phyloP scores from a whole-genome alignment of 2,113 vertebrate genomes.

The Xyrauchen texanus region DNA sequence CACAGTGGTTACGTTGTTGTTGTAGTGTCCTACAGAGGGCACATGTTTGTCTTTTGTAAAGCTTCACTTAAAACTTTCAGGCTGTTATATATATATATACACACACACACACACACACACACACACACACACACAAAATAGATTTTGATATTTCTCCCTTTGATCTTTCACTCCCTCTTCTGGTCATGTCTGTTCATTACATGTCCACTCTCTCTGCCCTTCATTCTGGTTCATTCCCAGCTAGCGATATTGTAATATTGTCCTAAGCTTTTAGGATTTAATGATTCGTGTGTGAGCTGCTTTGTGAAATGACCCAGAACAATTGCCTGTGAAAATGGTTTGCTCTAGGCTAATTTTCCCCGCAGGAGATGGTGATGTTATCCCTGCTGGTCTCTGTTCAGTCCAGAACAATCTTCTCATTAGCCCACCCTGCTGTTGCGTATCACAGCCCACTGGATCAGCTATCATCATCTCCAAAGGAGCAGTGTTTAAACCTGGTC shows the following conservation, averaged over 20 bases:
- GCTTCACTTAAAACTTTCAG: too few relatives aligned
- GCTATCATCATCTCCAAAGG: constrained; percentile 26
- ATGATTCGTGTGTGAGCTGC: constrained; percentile 7
- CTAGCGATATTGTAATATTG: constrained; percentile 14
- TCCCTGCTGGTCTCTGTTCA: constrained; percentile 11
- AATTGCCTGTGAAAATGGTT: constrained; percentile 18
- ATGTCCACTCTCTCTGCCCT: neutral
- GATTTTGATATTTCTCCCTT: neutral
- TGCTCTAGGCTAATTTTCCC: constrained; percentile 40
- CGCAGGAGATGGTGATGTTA: constrained; percentile 22
- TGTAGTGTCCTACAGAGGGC: too few relatives aligned
- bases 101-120: too few relatives aligned
- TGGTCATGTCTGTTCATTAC: neutral
- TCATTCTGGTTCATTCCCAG: neutral
- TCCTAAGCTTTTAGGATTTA: constrained; percentile 14
- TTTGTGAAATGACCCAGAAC: constrained; percentile 35
- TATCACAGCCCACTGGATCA: constrained; percentile 25
- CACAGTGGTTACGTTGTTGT: neutral
- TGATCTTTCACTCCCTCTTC: constrained; percentile 12
- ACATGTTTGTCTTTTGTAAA: too few relatives aligned
- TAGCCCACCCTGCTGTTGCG: constrained; percentile 24
- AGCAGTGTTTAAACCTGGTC: constrained; percentile 30
- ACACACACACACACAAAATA: too few relatives aligned
- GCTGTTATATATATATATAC: too few relatives aligned
- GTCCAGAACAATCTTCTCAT: constrained; percentile 28